Conservation (phyloP, 2,888 invertebrate genomes). For the Margaritifera margaritifera region DNA sequence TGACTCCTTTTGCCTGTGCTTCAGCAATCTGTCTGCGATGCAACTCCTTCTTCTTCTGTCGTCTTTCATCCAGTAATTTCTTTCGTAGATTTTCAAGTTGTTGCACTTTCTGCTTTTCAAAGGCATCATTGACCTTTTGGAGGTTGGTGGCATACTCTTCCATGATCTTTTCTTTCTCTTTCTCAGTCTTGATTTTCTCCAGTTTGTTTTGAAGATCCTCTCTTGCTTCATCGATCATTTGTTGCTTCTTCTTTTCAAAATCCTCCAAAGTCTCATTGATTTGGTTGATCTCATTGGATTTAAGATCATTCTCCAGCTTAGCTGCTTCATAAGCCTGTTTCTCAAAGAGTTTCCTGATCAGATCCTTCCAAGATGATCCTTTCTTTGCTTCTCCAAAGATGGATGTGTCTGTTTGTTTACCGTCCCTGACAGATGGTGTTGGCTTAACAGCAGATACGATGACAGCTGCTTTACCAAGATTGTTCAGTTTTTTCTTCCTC, state of each 20-base stretch:
- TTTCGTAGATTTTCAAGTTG: conserved; percentile 57
- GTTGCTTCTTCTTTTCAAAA: conserved; percentile 59
- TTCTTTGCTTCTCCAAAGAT: conserved; percentile 10
- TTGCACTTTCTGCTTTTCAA: conserved; percentile 67
- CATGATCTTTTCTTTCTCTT: conserved; percentile 64
- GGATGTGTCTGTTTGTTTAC: conserved; percentile 7
- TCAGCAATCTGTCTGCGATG: conserved; percentile 63
- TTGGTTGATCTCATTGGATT: conserved; percentile 55
- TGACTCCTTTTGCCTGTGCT: conserved; percentile 59
- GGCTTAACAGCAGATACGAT: not conserved
- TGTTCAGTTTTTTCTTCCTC: conserved; percentile 26
- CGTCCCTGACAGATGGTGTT: too few species aligned
- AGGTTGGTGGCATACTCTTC: conserved; percentile 61
- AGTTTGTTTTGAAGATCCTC: conserved; percentile 56
- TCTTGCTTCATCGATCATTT: conserved; percentile 50
- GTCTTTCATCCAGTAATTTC: conserved; percentile 58
- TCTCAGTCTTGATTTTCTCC: conserved; percentile 51
- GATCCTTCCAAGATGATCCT: conserved; percentile 40
- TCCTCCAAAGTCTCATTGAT: conserved; percentile 62
- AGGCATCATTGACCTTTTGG: conserved; percentile 59
- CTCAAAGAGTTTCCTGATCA: conserved; percentile 60
- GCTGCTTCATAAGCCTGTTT: conserved; percentile 69
- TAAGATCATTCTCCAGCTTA: conserved; percentile 65
- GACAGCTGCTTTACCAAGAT: conserved; percentile 14
- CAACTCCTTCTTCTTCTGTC: conserved; percentile 64